Base-by-base conservation (phyloP, 2,888 invertebrate genomes). In the Dryobota labecula region DNA sequence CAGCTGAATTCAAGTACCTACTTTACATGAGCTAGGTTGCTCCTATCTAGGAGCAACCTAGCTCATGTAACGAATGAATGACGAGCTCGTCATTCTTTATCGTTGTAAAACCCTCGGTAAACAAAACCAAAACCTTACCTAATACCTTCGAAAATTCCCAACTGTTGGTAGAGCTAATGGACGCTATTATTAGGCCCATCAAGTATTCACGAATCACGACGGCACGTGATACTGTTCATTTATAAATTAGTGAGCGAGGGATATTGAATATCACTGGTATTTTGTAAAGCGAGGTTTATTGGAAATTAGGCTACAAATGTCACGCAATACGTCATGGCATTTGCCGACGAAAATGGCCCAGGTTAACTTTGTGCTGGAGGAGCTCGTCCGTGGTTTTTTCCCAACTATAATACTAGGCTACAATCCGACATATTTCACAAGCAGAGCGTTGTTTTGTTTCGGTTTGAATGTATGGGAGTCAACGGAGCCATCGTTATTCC, bases 151-250 rank as follows among this genome's bases (percentile, higher is more conserved):
- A 53, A 36, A 5, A 47, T 51, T 38, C n/a, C 27, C 54, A 47
- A 38, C 41, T 11, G 51, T 57, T 38, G 33, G 33, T 15, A 7
- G 8, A 47, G 33, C 54, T 68, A 75, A 80, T 78, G 60, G 60
- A 61, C 0, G 41, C 49, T 56, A 68, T 61, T 68, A 80, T 56
- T 74, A 80, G 60, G 30, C 20, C 33, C 51, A 53, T 75, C 33
- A 56, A 64, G 60, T 47, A 75, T 75, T 64, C 49, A 56, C n/a
- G 54, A 38, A 38, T 49, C 24, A 18, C 38, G 41, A n/a, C n/a
- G 30, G 20, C 2, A 27, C 33, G 41, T 36, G 64, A 54, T 51
- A 18, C 33, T n/a, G 53, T 49, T 61, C 33, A 47, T 61, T 58
- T 61, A 61, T 76, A 57, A 73, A 76, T 77, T n/a, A 36, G 18